These are phyloP conservation scores for Saccostrea glomerata DNA, from an alignment of 1,140 invertebrate species.

Conservation along the genomic window DNA sequence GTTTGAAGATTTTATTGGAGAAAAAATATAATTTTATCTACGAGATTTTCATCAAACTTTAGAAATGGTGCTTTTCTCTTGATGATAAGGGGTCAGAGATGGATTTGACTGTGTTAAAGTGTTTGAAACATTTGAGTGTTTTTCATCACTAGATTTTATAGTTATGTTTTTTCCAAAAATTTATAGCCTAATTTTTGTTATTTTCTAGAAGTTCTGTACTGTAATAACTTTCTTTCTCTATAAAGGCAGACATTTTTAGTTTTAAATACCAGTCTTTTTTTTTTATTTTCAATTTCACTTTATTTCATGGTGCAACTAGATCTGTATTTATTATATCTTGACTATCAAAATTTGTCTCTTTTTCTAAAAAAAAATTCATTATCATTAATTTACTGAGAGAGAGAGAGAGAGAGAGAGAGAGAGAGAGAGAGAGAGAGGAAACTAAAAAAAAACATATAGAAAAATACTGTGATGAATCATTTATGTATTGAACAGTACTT, in stretches of 20 bases:
- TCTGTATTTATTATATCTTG: too few species aligned
- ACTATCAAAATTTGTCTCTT: too few species aligned
- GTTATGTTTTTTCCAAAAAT: background rate
- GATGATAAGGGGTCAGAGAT: background rate
- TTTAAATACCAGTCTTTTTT: too few species aligned
- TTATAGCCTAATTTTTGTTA: background rate
- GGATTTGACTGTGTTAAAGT: background rate
- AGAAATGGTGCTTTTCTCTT: constrained; percentile 5
- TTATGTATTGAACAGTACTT: background rate
- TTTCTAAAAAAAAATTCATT: too few species aligned
- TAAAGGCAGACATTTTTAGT: background rate
- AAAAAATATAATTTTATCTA: constrained; percentile 23
- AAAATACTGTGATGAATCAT: background rate
- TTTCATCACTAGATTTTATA: background rate
- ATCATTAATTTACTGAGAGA: too few species aligned
- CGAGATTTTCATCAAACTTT: constrained; percentile 14
- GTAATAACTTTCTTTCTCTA: background rate
- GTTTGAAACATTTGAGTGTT: background rate
- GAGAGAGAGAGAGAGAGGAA: too few species aligned
- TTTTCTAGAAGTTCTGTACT: background rate
- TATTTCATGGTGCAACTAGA: too few species aligned
- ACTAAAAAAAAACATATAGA: too few species aligned
- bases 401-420: too few species aligned
- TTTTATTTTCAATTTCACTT: too few species aligned
- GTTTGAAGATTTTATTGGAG: constrained; percentile 11